These are phyloP conservation scores for Conger conger DNA, from an alignment of 2,113 vertebrate genomes.

Conservation along the genomic window DNA sequence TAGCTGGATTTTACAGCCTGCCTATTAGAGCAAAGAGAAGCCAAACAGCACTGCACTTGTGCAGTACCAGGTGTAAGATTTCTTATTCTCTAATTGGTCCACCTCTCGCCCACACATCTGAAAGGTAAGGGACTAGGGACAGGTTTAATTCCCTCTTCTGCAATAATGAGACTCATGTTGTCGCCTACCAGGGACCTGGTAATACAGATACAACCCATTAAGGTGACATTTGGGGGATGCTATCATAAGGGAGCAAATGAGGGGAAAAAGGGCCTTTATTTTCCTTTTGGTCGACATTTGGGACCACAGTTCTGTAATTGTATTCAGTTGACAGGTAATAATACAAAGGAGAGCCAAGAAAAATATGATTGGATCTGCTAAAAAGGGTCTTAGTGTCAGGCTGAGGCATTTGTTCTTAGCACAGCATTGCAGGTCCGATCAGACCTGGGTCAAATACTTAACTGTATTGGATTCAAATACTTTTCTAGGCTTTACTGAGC, in stretches of 20 bases:
- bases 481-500: too few relatives aligned
- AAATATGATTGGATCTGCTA: not conserved
- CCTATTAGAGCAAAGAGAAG: not conserved
- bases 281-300: not conserved
- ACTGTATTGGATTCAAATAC: too few relatives aligned
- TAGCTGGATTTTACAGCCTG: too few relatives aligned
- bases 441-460: too few relatives aligned
- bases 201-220: constrained; percentile 36
- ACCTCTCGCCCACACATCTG: constrained; percentile 19
- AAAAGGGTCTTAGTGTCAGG: not conserved
- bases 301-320: not conserved
- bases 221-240: constrained; percentile 17
- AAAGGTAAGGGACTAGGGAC: constrained; percentile 36
- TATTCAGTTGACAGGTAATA: not conserved
- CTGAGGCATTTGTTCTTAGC: too few relatives aligned
- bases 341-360: not conserved
- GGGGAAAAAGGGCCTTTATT: not conserved
- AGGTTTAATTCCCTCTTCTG: constrained; percentile 36
- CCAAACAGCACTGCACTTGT: not conserved
- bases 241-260: not conserved
- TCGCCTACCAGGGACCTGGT: constrained; percentile 18
- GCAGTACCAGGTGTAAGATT: constrained; percentile 19
- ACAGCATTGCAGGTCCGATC: too few relatives aligned
- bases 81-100: constrained; percentile 33
- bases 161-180: constrained; percentile 35